Evolutionary conservation across 2,797 vertebrate genomes (phyloP).

Genomic region (Monodelphis domestica): DNA sequence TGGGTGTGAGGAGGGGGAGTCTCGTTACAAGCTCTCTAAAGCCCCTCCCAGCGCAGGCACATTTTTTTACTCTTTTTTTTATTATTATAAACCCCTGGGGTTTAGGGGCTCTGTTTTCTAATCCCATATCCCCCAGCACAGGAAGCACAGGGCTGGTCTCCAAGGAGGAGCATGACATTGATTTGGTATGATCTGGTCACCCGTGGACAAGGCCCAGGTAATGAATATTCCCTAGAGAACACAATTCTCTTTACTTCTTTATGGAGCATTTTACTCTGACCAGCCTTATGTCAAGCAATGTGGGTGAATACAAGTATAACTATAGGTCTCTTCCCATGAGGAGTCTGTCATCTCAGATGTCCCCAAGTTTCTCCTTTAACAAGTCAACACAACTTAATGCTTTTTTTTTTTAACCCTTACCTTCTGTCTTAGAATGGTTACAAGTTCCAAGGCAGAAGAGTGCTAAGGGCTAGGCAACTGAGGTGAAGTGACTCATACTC

Average conservation of each 20-base stretch:
- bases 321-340: too few species aligned
- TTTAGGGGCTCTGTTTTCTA: background rate
- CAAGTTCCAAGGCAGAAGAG: too few species aligned
- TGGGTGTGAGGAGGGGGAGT: background rate
- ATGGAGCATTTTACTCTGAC: constrained; percentile 1
- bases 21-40: background rate
- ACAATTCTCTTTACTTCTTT: background rate
- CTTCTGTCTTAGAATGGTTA: too few species aligned
- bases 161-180: background rate
- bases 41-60: background rate
- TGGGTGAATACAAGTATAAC: too few species aligned
- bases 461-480: too few species aligned
- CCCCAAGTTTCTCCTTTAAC: too few species aligned
- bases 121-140: background rate
- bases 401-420: too few species aligned
- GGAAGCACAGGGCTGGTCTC: background rate
- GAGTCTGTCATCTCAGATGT: too few species aligned
- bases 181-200: background rate
- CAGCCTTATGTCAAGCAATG: background rate
- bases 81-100: background rate
- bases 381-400: too few species aligned
- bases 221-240: background rate
- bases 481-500: too few species aligned
- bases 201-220: background rate
- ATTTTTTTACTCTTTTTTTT: background rate